Evolutionary conservation across 2,113 vertebrate species (phyloP), one percentile per base, ranked within the genome.

Genomic region (Dipodomys stephensi): DNA sequence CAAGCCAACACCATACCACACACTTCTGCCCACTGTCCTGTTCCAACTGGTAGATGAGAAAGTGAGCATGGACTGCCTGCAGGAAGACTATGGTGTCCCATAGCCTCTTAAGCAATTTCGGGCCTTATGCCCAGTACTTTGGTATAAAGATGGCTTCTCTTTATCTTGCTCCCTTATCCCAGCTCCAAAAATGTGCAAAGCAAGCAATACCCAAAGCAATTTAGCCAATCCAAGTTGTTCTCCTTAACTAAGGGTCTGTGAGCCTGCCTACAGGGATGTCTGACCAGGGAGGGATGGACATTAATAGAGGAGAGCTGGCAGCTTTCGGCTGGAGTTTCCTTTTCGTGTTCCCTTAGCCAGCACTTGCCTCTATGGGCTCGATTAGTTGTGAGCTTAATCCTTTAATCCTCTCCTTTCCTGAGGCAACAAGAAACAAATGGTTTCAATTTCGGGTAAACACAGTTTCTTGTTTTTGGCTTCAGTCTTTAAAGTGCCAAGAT

Each of bases 381-480:
- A 87, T 90, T 83, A 85, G 83, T 87, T 62, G n/a, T 49, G 69
- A 16, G 27, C n/a, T 20, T 79, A 12, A 83, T 27, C 62, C 32
- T 83, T 88, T 83, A 67, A 92, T 94, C 60, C 46, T 90, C 60
- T 91, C 25, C 9, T 4, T 7, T 86, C 81, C 87, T 11, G 7
- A 72, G 74, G 78, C 74, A 85, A 74, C 57, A n/a, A 80, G 65
- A 90, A 93, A 93, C 77, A 83, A 89, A 88, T 71, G 32, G 20
- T 67, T 93, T 93, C 62, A 13, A 5, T 94, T 86, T 91, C n/a
- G 44, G 22, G 35, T 46, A 89, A 68, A 65, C 13, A 53, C 15
- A 25, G 57, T 15, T 39, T 83, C 82, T 16, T 84, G 65, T 5
- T 64, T 95, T 80, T 85, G 87, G 85, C 76, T 77, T 87, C 3